These are phyloP conservation scores for Selenia dentaria DNA, from an alignment of 2,888 invertebrate species.

Conservation along the genomic window DNA sequence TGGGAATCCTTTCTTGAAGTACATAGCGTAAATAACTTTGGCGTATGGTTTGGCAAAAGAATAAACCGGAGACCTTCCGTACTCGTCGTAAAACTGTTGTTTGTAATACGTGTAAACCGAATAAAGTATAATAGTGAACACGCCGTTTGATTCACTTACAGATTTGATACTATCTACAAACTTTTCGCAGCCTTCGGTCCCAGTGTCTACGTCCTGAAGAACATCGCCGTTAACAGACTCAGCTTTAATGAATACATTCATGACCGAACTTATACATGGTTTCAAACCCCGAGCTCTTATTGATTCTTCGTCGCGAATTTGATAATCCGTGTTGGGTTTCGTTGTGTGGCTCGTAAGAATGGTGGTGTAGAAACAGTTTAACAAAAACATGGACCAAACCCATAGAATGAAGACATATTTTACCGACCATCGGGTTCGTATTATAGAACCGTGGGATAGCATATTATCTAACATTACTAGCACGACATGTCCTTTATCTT, in stretches of 20 bases:
- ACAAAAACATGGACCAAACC: slow-evolving; percentile 51
- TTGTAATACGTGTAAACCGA: slow-evolving; percentile 45
- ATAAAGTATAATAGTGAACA: slow-evolving; percentile 45
- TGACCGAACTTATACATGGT: slow-evolving; percentile 51
- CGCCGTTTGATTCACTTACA: slow-evolving; percentile 41
- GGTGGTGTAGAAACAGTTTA: slow-evolving; percentile 41
- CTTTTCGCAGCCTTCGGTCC: slow-evolving; percentile 28
- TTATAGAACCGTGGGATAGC: slow-evolving; percentile 41
- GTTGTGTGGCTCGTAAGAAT: slow-evolving; percentile 40
- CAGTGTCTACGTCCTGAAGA: background rate
- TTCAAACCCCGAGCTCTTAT: slow-evolving; percentile 36
- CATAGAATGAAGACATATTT: slow-evolving; percentile 47
- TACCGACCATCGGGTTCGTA: slow-evolving; percentile 31
- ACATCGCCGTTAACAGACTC: slow-evolving; percentile 12
- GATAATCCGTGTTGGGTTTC: slow-evolving; percentile 32
- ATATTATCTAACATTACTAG: slow-evolving; percentile 46
- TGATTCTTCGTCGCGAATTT: slow-evolving; percentile 34
- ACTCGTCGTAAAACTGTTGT: slow-evolving; percentile 41
- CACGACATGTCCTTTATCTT: slow-evolving; percentile 40
- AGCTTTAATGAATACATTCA: slow-evolving; percentile 30
- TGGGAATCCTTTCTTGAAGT: slow-evolving; percentile 63
- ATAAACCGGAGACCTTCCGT: slow-evolving; percentile 38
- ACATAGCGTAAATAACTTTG: slow-evolving; percentile 54
- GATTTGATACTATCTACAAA: slow-evolving; percentile 42
- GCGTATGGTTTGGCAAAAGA: slow-evolving; percentile 40